phyloP scores from a whole-genome alignment of 2,888 invertebrate species.

The Trachelus troglodyta region DNA sequence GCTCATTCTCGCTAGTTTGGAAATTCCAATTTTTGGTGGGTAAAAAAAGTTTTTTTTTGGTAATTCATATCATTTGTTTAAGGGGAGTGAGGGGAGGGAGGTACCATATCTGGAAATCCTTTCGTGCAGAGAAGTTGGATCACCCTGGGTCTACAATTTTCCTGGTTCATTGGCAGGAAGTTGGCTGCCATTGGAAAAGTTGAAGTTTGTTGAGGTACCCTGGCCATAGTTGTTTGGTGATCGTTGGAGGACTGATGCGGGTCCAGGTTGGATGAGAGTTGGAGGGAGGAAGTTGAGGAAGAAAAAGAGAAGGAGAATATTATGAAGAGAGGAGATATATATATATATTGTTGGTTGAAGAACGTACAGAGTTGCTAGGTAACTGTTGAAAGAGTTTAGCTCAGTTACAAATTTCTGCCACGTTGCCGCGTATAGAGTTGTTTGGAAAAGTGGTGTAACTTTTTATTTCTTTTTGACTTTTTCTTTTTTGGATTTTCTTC shows the following conservation, averaged over 20 bases:
- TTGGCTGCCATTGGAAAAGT: conserved; percentile 43
- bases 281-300: background rate
- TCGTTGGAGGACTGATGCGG: conserved; percentile 48
- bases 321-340: background rate
- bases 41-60: too few species aligned
- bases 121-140: background rate
- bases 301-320: background rate
- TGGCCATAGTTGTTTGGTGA: conserved; percentile 42
- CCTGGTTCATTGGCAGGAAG: conserved; percentile 41
- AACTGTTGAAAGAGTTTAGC: conserved; percentile 48
- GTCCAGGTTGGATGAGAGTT: conserved; percentile 27
- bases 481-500: background rate
- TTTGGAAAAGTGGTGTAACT: background rate
- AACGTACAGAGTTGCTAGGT: conserved; percentile 27
- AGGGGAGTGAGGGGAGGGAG: conserved; percentile 30
- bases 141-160: background rate
- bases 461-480: background rate
- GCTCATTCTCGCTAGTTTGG: background rate
- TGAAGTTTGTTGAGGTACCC: conserved; percentile 40
- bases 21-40: too few species aligned
- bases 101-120: conserved; percentile 13
- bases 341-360: conserved; percentile 12
- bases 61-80: background rate
- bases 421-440: background rate
- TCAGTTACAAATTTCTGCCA: conserved; percentile 32